Percentiles rank a stretch among this genome's conserved stretches.
These are phyloP conservation scores for Diogma glabrata DNA, from an alignment of 2,888 invertebrate genomes.

Conservation along the genomic window DNA sequence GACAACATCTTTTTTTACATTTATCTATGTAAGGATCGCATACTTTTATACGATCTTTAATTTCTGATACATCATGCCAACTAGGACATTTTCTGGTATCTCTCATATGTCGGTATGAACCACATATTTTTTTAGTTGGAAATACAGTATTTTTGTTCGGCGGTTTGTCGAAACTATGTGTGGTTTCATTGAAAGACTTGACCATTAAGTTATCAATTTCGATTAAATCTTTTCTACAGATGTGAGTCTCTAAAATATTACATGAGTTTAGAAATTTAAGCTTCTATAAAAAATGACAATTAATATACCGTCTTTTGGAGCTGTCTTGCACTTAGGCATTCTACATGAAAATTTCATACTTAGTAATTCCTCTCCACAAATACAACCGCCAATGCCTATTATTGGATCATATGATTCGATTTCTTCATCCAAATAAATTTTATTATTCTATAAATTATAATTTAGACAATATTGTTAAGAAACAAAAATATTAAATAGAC, in stretches of 20 bases:
- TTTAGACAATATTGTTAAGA: no score
- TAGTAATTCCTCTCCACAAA: conserved; percentile 1
- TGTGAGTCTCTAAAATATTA: not conserved
- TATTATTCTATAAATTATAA: not conserved
- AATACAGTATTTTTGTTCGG: conserved; percentile 5
- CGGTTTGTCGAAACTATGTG: not conserved
- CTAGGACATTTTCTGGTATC: no score
- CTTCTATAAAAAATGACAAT: not conserved
- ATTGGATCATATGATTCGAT: conserved; percentile 2
- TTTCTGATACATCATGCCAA: no score
- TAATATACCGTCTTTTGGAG: not conserved
- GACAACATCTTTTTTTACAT: no score
- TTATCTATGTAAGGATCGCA: no score
- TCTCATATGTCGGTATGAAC: no score
- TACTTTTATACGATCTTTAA: no score
- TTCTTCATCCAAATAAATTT: conserved; percentile 7
- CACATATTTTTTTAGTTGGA: no score
- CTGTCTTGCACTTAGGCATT: no score
- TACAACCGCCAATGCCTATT: not conserved
- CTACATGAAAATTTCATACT: not conserved
- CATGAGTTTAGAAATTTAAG: no score
- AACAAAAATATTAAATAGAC: not conserved
- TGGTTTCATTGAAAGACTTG: not conserved
- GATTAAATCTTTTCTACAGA: no score
- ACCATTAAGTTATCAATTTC: no score